Conservation (phyloP, 2,797 vertebrate genomes). For the Ctenopoma multispine region DNA sequence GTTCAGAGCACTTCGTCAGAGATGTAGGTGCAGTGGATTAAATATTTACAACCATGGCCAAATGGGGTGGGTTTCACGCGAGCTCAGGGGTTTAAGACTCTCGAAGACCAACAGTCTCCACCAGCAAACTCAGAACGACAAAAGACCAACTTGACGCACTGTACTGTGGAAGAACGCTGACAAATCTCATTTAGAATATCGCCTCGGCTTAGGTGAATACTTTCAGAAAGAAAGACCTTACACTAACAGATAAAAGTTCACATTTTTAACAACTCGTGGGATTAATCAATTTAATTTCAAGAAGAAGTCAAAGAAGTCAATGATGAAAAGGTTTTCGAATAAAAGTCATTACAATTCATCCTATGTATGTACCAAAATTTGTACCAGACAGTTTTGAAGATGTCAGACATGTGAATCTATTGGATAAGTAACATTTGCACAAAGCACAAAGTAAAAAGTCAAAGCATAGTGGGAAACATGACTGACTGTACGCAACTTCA, state of each 20-base stretch:
- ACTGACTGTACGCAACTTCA: no score
- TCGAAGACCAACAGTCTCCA: slow-evolving; percentile 51
- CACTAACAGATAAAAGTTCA: neutral
- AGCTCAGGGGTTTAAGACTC: slow-evolving; percentile 31
- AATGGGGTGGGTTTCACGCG: slow-evolving; percentile 74
- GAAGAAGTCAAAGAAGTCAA: no score
- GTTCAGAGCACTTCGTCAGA: slow-evolving; percentile 71
- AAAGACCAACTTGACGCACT: slow-evolving; percentile 34
- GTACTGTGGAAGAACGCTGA: slow-evolving; percentile 28
- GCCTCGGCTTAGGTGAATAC: slow-evolving; percentile 9
- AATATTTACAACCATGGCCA: slow-evolving; percentile 72
- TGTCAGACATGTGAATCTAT: no score
- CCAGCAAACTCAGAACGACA: slow-evolving; percentile 46
- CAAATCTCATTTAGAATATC: slow-evolving; percentile 36
- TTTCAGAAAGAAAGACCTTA: slow-evolving; percentile 38
- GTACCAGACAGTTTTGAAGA: no score
- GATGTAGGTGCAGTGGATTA: slow-evolving; percentile 69
- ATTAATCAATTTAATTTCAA: no score
- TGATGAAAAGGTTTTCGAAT: no score
- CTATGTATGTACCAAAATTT: no score
- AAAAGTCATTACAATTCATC: no score
- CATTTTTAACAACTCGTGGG: no score
- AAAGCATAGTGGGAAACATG: no score
- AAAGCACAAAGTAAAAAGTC: no score
- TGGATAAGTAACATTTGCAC: no score